These are phyloP conservation scores for Polymixis flavicincta DNA, from an alignment of 2,888 invertebrate genomes.

Conservation along the genomic window DNA sequence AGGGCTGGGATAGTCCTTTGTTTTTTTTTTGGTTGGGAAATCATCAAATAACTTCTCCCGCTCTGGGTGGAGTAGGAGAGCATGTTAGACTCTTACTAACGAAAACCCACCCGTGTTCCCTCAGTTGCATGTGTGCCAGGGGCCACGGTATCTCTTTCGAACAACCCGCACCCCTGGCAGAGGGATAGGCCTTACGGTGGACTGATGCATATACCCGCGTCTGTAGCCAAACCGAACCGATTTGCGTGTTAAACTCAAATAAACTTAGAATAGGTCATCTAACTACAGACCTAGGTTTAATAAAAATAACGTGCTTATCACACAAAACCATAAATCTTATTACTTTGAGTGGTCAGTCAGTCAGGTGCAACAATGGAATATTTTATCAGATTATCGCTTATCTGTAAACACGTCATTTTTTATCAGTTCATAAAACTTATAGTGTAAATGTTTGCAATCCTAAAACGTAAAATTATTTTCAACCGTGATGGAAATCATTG, in stretches of 20 bases:
- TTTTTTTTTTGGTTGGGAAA: too few species aligned
- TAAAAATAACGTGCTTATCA: not conserved
- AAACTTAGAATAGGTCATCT: constrained; percentile 34
- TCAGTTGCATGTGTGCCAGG: too few species aligned
- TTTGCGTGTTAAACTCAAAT: constrained; percentile 34
- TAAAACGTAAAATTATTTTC: constrained; percentile 7
- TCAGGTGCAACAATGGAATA: constrained; percentile 30
- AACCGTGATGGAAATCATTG: not conserved
- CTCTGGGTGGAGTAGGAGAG: too few species aligned
- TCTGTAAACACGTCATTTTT: constrained; percentile 44
- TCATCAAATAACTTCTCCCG: too few species aligned
- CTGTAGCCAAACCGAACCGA: not conserved
- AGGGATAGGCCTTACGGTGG: too few species aligned
- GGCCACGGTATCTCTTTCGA: too few species aligned
- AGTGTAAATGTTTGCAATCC: constrained; percentile 7
- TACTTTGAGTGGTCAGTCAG: constrained; percentile 27
- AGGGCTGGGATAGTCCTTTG: too few species aligned
- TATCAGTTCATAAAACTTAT: constrained; percentile 43
- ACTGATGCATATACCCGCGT: too few species aligned
- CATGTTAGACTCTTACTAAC: too few species aligned
- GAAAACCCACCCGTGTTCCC: too few species aligned
- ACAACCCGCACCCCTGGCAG: too few species aligned
- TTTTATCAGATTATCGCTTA: constrained; percentile 44
- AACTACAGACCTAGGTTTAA: not conserved
- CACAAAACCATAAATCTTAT: constrained; percentile 7